Conservation (phyloP, 2,113 vertebrate species). For the Phaetusa simplex region DNA sequence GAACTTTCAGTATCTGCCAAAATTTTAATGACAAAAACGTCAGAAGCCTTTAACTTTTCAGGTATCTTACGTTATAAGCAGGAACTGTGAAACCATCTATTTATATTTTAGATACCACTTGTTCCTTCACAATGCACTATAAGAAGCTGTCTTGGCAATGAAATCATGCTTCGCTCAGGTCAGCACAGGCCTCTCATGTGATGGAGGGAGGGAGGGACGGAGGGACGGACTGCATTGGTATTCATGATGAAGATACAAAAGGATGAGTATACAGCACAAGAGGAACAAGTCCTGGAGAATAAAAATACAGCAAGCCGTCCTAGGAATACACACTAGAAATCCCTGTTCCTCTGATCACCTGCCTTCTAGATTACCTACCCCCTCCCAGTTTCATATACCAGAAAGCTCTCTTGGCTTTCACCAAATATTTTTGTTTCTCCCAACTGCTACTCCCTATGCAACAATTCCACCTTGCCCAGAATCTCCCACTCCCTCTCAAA, state of each 20-base stretch:
- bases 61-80: not conserved
- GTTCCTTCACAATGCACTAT: not conserved
- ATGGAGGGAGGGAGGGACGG: not conserved
- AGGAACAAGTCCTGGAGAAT: not conserved
- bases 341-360: not conserved
- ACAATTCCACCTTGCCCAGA: not conserved
- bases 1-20: not conserved
- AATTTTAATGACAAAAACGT: not conserved
- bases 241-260: not conserved
- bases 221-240: not conserved
- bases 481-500: not conserved
- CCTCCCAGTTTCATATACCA: not conserved
- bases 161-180: not conserved
- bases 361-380: not conserved
- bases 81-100: not conserved
- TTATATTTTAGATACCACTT: not conserved
- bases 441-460: not conserved
- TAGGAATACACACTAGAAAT: not conserved
- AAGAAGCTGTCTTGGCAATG: not conserved
- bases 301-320: not conserved
- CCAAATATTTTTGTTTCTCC: not conserved
- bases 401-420: not conserved
- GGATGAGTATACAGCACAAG: not conserved
- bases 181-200: accelerated
- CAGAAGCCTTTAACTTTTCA: not conserved